Conservation (phyloP, 2,113 vertebrate species). For the Pitta sordida region DNA sequence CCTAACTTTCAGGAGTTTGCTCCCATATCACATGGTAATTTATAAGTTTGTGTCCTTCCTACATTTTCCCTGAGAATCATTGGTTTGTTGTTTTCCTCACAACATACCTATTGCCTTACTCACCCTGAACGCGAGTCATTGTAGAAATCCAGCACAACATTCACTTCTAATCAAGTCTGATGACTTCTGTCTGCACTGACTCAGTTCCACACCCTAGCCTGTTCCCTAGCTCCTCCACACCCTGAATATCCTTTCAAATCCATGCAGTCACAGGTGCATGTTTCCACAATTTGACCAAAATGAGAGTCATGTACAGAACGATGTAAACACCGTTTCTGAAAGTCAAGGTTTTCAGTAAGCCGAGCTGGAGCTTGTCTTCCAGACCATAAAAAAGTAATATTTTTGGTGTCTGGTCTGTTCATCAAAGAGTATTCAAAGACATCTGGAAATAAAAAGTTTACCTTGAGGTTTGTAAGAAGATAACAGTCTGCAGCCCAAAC, state of each 20-base stretch:
- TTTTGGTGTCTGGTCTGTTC: neutral
- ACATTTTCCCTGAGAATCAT: neutral
- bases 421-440: neutral
- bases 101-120: slow-evolving; percentile 49
- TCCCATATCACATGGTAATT: neutral
- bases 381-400: neutral
- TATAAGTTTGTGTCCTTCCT: slow-evolving; percentile 33
- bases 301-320: neutral
- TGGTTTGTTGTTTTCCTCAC: slow-evolving; percentile 12
- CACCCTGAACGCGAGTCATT: neutral
- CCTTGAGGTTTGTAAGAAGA: slow-evolving; percentile 42
- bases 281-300: neutral
- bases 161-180: slow-evolving; percentile 13
- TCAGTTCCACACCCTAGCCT: neutral
- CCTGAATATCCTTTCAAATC: neutral
- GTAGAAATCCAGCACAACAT: neutral
- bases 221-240: neutral
- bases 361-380: neutral
- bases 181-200: neutral
- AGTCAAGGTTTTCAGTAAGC: neutral
- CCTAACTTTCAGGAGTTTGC: slow-evolving; percentile 38
- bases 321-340: neutral
- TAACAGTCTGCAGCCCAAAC: slow-evolving; percentile 75
- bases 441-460: slow-evolving; percentile 14
- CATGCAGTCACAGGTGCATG: neutral